Base-by-base conservation (phyloP, 2,797 vertebrate genomes). In the Sebastes dallii region DNA sequence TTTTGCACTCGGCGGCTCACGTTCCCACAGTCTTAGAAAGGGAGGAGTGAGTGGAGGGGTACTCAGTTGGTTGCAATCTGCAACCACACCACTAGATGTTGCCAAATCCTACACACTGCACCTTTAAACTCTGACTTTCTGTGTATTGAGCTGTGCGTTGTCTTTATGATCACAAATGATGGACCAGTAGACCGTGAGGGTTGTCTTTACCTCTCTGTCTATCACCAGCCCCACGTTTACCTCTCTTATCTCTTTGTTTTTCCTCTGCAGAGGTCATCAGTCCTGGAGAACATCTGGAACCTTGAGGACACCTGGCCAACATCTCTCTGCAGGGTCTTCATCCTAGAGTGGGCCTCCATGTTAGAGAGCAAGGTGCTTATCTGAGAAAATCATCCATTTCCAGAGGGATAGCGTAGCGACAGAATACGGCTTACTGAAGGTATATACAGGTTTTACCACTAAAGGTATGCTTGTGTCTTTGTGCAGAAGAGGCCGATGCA, bases 291-390 rank as follows among this genome's bases (percentile, higher is more conserved):
- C 87, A 94, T 96, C 75, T 95, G 92, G 87, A 92, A 85, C 60
- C 84, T 85, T 74, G 94, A 95, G 16, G 95, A 96, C 72, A 90
- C 79, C 78, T 96, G 96, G 96, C 91, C 95, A 2, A 84, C 92
- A 25, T 60, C 90, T 39, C 83, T 93, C 69, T 96, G 96, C 91
- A 92, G 78, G 90, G 74, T 82, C 62, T 94, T 96, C 79, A 91
- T 95, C 80, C 72, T 95, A 9, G 94, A 96, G 70, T 96, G 95
- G 95, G 94, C 94, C 12, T 91, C 88, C 2, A 87, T 96, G 86
- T 84, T 96, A 77, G 95, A 95, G 83, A 95, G 89, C 91, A 96
- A 96, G 95, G 96, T 96, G 72, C 79, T 55, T 46, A 65, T 55
- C 54, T 46, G 22, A 24, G 27, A 64, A 68, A n/a, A 56, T 14